These are phyloP conservation scores for Eumaeus atala DNA, from an alignment of 1,140 invertebrate species.

Conservation along the genomic window DNA sequence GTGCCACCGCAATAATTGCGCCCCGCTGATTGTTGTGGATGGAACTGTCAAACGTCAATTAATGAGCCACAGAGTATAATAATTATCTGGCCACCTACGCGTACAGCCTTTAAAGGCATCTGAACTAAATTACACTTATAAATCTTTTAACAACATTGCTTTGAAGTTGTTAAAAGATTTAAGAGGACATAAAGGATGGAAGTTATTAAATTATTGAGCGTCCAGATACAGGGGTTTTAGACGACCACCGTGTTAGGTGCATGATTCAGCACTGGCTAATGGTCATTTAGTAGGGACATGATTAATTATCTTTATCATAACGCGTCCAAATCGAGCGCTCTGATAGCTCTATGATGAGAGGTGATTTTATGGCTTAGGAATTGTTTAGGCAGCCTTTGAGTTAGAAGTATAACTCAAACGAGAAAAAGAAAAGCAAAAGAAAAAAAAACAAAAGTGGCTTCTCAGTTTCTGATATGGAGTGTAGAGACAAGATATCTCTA, in stretches of 20 bases:
- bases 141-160: conserved; percentile 12
- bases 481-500: no score
- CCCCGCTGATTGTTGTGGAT: conserved; percentile 66
- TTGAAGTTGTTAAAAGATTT: no score
- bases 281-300: conserved; percentile 59
- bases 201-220: conserved; percentile 16
- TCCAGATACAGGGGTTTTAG: conserved; percentile 21
- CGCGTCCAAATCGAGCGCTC: conserved; percentile 32
- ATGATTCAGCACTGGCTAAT: conserved; percentile 63
- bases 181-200: conserved; percentile 26
- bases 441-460: no score
- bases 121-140: conserved; percentile 17
- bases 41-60: conserved; percentile 56
- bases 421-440: no score
- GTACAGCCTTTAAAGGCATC: conserved; percentile 12
- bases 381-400: conserved; percentile 8
- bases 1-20: conserved; percentile 35
- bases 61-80: conserved; percentile 49
- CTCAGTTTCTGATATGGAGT: no score
- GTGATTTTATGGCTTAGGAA: conserved; percentile 27
- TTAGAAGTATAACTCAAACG: not conserved
- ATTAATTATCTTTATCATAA: conserved; percentile 66
- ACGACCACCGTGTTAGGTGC: conserved; percentile 45
- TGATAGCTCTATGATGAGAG: conserved; percentile 62
- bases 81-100: conserved; percentile 37